Conservation (phyloP, 2,888 invertebrate species). For the Amphipyra berbera region DNA sequence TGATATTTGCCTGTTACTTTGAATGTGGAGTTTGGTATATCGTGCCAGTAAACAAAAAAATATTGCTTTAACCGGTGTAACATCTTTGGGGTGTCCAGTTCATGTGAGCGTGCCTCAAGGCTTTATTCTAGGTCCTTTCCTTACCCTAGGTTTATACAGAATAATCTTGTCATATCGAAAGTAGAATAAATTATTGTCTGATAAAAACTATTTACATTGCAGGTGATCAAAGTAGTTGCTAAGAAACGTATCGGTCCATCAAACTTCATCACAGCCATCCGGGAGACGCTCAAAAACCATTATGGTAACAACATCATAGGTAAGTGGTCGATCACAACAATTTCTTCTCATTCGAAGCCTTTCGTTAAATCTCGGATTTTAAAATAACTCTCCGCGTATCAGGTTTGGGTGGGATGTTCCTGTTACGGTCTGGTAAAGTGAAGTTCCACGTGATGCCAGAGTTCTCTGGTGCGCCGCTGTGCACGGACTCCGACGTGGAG, state of each 20-base stretch:
- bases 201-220: constrained; percentile 18
- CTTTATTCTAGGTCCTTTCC: no score
- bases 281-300: constrained; percentile 91
- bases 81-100: no score
- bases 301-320: constrained; percentile 91
- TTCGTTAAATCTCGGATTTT: not conserved
- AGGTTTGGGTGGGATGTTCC: constrained; percentile 97
- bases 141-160: no score
- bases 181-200: no score
- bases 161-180: no score
- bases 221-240: constrained; percentile 94
- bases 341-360: not conserved
- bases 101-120: no score
- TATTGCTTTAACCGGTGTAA: no score
- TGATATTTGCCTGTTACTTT: no score
- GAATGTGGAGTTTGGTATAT: no score
- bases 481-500: constrained; percentile 93
- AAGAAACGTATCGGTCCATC: constrained; percentile 93
- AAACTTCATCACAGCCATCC: constrained; percentile 95
- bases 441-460: constrained; percentile 99
- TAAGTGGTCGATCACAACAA: constrained; percentile 49
- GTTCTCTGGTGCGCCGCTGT: constrained; percentile 94
- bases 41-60: no score
- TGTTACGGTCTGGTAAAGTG: constrained; percentile 94
- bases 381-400: constrained; percentile 10